Conservation (phyloP, 2,888 invertebrate species). For the Glaucopsyche alexis region DNA sequence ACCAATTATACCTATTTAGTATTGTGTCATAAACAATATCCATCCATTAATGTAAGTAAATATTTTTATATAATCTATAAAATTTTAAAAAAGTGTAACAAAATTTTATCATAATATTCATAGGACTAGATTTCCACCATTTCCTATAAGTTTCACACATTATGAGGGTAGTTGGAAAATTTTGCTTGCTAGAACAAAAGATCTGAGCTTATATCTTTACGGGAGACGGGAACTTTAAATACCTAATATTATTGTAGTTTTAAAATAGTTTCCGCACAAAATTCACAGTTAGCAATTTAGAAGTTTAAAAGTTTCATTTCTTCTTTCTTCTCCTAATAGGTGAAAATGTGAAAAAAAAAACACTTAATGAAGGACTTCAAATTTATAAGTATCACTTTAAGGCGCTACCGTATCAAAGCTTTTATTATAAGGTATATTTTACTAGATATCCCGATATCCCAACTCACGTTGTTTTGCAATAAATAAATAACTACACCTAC, state of each 20-base stretch:
- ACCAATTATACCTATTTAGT: no score
- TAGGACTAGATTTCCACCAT: constrained; percentile 26
- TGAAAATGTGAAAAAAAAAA: no score
- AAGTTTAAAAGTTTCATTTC: not conserved
- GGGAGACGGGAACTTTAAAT: constrained; percentile 61
- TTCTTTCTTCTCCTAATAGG: not conserved
- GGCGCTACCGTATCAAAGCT: no score
- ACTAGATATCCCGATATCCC: no score
- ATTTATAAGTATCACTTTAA: no score
- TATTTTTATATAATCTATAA: no score
- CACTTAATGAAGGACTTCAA: no score
- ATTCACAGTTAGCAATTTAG: not conserved
- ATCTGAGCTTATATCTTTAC: constrained; percentile 57
- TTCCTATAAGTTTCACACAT: constrained; percentile 37
- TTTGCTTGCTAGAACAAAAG: constrained; percentile 49
- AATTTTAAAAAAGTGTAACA: not conserved
- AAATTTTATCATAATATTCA: not conserved
- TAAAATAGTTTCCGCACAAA: not conserved
- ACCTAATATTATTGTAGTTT: constrained; percentile 1
- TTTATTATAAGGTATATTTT: no score
- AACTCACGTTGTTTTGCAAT: no score
- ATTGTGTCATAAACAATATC: no score
- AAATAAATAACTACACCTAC: no score
- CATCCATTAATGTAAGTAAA: no score
- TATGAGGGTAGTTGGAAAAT: constrained; percentile 47